A percentile compares a stretch with the other conserved stretches of the same genome.
Conservation (phyloP, 2,797 vertebrate species). For the Ctenochaetus hawaiiensis region DNA sequence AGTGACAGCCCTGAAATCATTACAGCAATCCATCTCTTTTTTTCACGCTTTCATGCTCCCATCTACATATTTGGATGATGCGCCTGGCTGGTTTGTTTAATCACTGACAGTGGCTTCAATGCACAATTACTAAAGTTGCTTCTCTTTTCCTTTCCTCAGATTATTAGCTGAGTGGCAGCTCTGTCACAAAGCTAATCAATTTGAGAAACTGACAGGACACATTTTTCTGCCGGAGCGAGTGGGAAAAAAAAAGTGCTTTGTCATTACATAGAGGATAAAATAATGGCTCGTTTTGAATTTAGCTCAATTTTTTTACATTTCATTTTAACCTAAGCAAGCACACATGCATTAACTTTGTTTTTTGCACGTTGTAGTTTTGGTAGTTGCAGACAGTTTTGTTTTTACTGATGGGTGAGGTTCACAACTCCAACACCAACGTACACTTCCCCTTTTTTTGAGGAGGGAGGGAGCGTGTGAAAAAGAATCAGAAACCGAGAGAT, state of each 20-base stretch:
- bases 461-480: not conserved
- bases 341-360: not conserved
- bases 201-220: slow-evolving; percentile 18
- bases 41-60: slow-evolving; percentile 2
- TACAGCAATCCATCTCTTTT: slow-evolving; percentile 45
- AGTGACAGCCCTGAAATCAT: slow-evolving; percentile 67
- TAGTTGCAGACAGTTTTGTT: not conserved
- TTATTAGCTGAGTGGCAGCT: slow-evolving; percentile 35
- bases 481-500: slow-evolving; percentile 20
- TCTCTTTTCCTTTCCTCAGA: slow-evolving; percentile 28
- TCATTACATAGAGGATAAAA: not conserved
- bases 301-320: slow-evolving; percentile 21
- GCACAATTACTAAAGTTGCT: slow-evolving; percentile 42
- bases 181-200: slow-evolving; percentile 57
- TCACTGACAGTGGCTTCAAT: slow-evolving; percentile 35
- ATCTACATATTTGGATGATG: slow-evolving; percentile 71
- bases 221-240: not conserved
- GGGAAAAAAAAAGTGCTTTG: slow-evolving; percentile 4
- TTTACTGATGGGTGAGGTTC: slow-evolving; percentile 11
- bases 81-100: slow-evolving; percentile 63
- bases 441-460: slow-evolving; percentile 56
- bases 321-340: not conserved
- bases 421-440: not conserved
- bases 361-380: not conserved
- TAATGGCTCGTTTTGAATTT: not conserved